Percentiles rank a stretch among this genome's conserved stretches.
These are phyloP conservation scores for Merops nubicus DNA, from an alignment of 2,113 vertebrate species.

Conservation along the genomic window DNA sequence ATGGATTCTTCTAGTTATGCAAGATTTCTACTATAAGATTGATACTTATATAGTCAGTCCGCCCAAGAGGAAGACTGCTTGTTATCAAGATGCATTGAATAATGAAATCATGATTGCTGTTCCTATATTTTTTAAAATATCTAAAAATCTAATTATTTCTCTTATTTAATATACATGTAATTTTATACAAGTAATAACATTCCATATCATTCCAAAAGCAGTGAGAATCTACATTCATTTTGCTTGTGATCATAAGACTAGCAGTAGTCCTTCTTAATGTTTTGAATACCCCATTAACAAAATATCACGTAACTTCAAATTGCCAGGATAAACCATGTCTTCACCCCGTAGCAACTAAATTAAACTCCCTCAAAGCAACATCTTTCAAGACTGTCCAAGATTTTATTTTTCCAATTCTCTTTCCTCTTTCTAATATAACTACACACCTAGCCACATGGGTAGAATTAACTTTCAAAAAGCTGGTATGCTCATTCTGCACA, in stretches of 20 bases:
- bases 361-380: background rate
- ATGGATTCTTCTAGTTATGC: background rate
- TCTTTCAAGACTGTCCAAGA: background rate
- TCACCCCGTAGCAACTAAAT: background rate
- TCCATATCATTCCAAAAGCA: background rate
- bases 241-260: background rate
- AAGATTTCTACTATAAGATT: background rate
- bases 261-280: background rate
- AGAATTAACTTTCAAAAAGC: background rate
- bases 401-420: background rate
- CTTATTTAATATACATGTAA: background rate
- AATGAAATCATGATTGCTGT: background rate
- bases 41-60: background rate
- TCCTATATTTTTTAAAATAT: background rate
- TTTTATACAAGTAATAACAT: background rate
- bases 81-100: background rate
- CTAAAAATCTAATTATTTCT: background rate
- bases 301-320: background rate
- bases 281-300: background rate
- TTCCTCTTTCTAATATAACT: background rate
- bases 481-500: background rate
- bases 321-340: background rate
- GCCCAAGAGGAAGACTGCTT: background rate
- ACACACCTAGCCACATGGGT: background rate
- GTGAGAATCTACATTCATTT: background rate